Evolutionary conservation across 1,140 invertebrate species (phyloP), one percentile per base, ranked within the genome.

Genomic region (Dermatophagoides farinae): DNA sequence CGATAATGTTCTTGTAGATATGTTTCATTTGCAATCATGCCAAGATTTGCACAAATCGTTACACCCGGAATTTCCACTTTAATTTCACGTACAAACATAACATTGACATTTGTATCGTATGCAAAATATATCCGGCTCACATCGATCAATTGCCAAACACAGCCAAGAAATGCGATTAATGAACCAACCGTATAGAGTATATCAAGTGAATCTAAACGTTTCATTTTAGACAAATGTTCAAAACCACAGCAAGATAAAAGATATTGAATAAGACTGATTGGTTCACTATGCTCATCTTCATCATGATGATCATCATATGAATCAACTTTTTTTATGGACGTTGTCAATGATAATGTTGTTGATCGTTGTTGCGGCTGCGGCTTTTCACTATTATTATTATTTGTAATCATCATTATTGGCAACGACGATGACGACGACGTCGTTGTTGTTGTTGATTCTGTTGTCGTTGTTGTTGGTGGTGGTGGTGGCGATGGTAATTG

Each of bases 41-140:
- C 52, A 39, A 18, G 16, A 41, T 60, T 60, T 1, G 31, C 31
- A 52, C 58, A 60, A 6, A 60, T 4, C 1, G 58, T 60, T 10
- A 60, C 22, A 20, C 43, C 58, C 6, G 58, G 58, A 31, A 60
- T 49, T 41, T 60, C 18, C 4, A 60, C 44, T n/a, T 49, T 50
- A 10, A 37, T 22, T 52, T 60, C 58, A 20, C 58, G 58, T 60
- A 50, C 44, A 37, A 60, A 60, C 11, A 20, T 12, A 14, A 60
- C 58, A 40, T 60, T 49, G 6, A 60, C 58, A 37, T 47, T 37
- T 38, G 58, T 60, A 14, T 60, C 23, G 31, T 60, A 60, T 18
- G 46, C 31, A 52, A 60, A 60, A 41, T 60, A 60, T 18, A 60
- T 60, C 2, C 44, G 16, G 50, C 58, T 60, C 1, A 60, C 25